Percentiles rank a stretch among this genome's conserved stretches.
phyloP scores from a whole-genome alignment of 2,113 vertebrate species.

The Varanus komodoensis region DNA sequence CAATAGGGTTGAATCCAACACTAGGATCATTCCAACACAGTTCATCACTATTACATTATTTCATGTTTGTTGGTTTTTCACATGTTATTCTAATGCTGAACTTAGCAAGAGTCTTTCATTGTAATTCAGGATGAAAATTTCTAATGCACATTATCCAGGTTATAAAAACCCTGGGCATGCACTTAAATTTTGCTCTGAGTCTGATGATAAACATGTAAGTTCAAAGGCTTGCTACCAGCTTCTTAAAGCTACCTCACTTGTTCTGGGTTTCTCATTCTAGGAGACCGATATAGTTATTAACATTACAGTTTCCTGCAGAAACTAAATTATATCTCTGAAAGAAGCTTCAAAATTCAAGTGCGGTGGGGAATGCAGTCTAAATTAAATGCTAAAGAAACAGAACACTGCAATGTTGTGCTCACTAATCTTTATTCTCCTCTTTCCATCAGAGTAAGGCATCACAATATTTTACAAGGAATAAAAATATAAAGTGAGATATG shows the following conservation, averaged over 20 bases:
- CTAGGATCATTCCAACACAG: not conserved
- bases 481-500: not conserved
- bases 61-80: not conserved
- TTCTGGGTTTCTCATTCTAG: not conserved
- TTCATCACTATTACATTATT: not conserved
- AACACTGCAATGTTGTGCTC: not conserved
- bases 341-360: constrained; percentile 1
- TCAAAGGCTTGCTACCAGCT: not conserved
- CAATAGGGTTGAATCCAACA: not conserved
- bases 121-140: not conserved
- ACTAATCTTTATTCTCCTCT: constrained; percentile 13
- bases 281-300: not conserved
- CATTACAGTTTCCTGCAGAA: not conserved
- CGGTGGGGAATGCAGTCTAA: not conserved
- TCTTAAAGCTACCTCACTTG: not conserved
- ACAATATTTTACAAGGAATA: constrained; percentile 15
- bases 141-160: not conserved
- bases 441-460: not conserved
- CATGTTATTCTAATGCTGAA: too few species aligned
- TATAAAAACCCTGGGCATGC: not conserved
- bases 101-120: not conserved
- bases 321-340: constrained; percentile 10
- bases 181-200: not conserved
- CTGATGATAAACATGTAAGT: not conserved
- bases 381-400: constrained; percentile 20